Evolutionary conservation across 1,140 invertebrate genomes (phyloP).

Genomic region (Himalopsyche phryganea): DNA sequence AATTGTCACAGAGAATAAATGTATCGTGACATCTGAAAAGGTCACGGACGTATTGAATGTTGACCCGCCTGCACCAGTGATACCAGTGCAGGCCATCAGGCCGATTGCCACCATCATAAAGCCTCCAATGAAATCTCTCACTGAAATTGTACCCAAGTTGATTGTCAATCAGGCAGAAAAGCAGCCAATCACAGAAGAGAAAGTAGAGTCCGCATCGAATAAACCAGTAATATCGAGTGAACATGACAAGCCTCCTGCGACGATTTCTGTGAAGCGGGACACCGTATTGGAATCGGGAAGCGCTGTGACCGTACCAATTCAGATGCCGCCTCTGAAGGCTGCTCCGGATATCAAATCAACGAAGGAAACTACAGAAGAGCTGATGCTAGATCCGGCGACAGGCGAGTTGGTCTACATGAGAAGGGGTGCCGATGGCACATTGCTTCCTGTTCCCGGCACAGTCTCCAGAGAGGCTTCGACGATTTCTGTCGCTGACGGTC

Average conservation of each 20-base stretch:
- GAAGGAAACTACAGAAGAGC: slow-evolving; percentile 15
- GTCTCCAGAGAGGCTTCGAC: background rate
- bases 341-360: background rate
- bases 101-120: slow-evolving; percentile 41
- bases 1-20: slow-evolving; percentile 34
- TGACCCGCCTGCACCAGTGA: slow-evolving; percentile 9
- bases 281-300: background rate
- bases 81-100: slow-evolving; percentile 36
- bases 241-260: background rate
- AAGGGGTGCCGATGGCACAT: slow-evolving; percentile 69
- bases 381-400: slow-evolving; percentile 71
- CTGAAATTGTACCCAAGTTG: slow-evolving; percentile 46
- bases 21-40: slow-evolving; percentile 38
- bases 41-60: background rate
- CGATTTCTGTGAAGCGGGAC: background rate
- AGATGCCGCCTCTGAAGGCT: background rate
- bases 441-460: slow-evolving; percentile 57
- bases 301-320: background rate
- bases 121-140: slow-evolving; percentile 50
- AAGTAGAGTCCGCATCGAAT: slow-evolving; percentile 7
- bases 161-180: slow-evolving; percentile 28
- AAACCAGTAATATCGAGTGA: background rate
- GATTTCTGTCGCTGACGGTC: background rate
- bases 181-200: background rate
- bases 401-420: slow-evolving; percentile 69